Evolutionary conservation across 2,888 invertebrate species (phyloP), one percentile per base, ranked within the genome.

Genomic region (Drosophila imparisetae): DNA sequence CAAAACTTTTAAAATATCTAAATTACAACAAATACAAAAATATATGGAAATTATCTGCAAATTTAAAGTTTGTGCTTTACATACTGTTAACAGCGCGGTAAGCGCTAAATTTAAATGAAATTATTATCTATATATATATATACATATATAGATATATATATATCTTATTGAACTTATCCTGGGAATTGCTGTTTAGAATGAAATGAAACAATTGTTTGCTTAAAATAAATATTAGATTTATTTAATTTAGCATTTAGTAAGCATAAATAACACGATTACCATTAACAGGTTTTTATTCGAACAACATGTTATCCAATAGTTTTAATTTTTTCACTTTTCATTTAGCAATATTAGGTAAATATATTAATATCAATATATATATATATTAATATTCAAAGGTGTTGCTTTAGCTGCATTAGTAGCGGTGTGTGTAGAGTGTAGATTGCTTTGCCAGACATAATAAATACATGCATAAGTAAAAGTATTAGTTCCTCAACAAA

Each of bases 221-320:
- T 57, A 61, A 70, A 75, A 80, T 75, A 80, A 78, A 65, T 65
- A 67, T 67, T 64, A 75, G 55, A 18, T 80, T 87, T 87, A 76
- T 83, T 83, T 40, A 64, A 70, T 82, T 72, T 74, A 81, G 87
- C 85, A 78, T 76, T 85, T 70, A 85, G 80, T 88, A 85, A 79
- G 88, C 85, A 84, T 83, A 71, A 38, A 59, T 80, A 78, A 78
- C 71, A 80, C 40, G 65, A 59, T 63, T 63, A 34, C 66, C 72
- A 55, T 52, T 36, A 40, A 48, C 29, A 29, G 32, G 42, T 40
- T 45, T 58, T 42, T 55, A 27, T 62, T 65, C 36, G 40, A 64
- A 49, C 61, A 73, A 78, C 62, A 71, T 65, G 27, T 66, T 58
- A 60, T 60, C 24, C 49, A 50, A 69, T 64, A 58, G 49, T 34